A percentile compares a stretch with the other conserved stretches of the same genome.
These are phyloP conservation scores for Trimorus sp. DNA, from an alignment of 2,888 invertebrate species.

Conservation along the genomic window DNA sequence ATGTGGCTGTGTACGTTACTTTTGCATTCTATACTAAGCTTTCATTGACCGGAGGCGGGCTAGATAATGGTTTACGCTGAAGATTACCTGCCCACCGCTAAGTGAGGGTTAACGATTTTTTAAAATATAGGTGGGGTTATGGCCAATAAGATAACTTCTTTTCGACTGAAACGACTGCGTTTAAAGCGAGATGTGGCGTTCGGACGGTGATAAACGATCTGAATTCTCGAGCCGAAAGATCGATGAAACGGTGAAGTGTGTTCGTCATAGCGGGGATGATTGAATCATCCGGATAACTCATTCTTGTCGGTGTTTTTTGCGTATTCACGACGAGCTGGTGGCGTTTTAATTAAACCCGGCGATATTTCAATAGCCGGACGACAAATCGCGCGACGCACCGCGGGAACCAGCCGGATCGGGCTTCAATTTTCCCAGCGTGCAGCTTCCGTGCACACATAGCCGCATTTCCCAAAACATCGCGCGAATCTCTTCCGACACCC, in stretches of 20 bases:
- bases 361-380: too few relatives aligned
- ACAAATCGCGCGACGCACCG: too few relatives aligned
- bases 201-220: conserved; percentile 15
- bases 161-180: background rate
- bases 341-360: background rate
- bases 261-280: background rate
- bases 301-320: background rate
- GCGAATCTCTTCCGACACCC: too few relatives aligned
- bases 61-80: too few relatives aligned
- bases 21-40: too few relatives aligned
- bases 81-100: too few relatives aligned
- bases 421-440: background rate
- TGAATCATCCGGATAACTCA: background rate
- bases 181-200: conserved; percentile 8
- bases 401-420: background rate
- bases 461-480: too few relatives aligned
- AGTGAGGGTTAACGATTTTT: background rate
- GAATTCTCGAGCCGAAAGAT: conserved; percentile 7
- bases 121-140: background rate
- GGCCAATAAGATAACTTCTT: background rate
- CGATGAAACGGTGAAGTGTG: background rate
- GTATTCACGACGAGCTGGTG: background rate
- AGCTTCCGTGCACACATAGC: too few relatives aligned
- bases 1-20: too few relatives aligned
- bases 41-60: too few relatives aligned